Base-by-base conservation (phyloP, 2,888 invertebrate genomes). In the Cheiracanthium punctorium region DNA sequence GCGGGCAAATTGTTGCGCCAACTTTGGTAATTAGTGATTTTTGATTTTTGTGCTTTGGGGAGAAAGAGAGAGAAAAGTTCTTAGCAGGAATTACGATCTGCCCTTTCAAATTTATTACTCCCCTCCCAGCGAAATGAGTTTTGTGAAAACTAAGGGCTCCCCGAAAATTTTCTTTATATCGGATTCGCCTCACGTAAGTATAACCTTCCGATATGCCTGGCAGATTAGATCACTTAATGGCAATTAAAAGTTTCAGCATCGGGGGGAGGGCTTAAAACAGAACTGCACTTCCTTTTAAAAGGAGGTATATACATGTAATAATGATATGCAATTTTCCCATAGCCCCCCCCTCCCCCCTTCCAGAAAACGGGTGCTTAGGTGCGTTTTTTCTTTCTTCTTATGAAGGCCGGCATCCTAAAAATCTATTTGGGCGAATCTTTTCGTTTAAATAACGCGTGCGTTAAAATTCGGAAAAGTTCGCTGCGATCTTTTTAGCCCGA, bases 201-300 rank as follows among this genome's bases (percentile, higher is more conserved):
- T 30, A 67, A n/a, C 29, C 43, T 43, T 43, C 43, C 65, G 67
- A 76, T 33, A n/a, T n/a, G 37, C 29, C 41, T 52, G 52, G 79
- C 48, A 79, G 74, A 79, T 85, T 85, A 69, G 79, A 85, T 79
- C 73, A 73, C 65, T 75, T 58, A 41, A 65, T 29, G 65, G 75
- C 84, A 85, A 85, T 85, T 85, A 85, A 85, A 85, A 79, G 79
- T 85, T 85, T 24, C 12, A n/a, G 4, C 58, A 48, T 48, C 43
- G 43, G 43, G 43, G 43, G 43, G 43, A 48, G n/a, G 24, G 5
- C 12, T 24, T 17, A 58, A 58, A 58, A 58, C 58, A 24, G 43
- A 48, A 24, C 58, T 24, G 58, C 58, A 58, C 4, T 12, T n/a
- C n/a, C 20, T 5, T 58, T 24, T 58, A 24, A 10, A 58, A 58